Base-by-base conservation (phyloP, 2,888 invertebrate genomes). In the Noctua fimbriata region DNA sequence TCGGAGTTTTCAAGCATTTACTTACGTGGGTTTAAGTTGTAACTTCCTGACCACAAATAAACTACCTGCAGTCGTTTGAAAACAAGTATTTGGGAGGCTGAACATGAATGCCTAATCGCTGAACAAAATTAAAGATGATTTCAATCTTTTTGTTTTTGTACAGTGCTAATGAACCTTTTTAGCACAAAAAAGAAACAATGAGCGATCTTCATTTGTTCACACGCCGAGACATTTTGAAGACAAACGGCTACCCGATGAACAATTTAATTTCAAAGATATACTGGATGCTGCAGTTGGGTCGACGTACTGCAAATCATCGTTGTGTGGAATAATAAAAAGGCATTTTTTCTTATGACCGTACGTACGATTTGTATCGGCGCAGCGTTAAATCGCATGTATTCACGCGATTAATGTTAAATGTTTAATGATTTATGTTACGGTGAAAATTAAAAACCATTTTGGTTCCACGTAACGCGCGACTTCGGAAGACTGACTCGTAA, bases 221-320 rank as follows among this genome's bases (percentile, higher is more conserved):
- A 88, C 79, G 85, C 70, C 69, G 79, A 86, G 86, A 84, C 79
- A 83, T 80, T 87, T 85, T 84, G 70, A 93, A 94, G 93, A 93
- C 92, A 92, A 94, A 93, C 92, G 92, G 87, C 92, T 91, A 92
- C 92, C 93, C 92, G 90, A 91, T 91, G 92, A 92, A 93, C 94
- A 94, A 94, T 95, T 94, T 95, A 93, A 95, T 95, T 95, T 94
- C 93, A 94, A 94, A 94, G 78, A 79, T 75, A 76, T 92, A 69
- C 69, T 82, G 92, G 91, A 92, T 90, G 92, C 92, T 90, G 90
- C 90, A 87, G 91, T 83, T 92, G 92, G 95, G 95, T 95, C 95
- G 94, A 92, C 91, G 95, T 87, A 92, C 95, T 91, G 89, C 93
- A 93, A 92, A 94, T 93, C 92, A 92, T 91, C 91, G 87, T 92